Evolutionary conservation across 2,113 vertebrate species (phyloP).

Genomic region (Hippocampus guttulatus): DNA sequence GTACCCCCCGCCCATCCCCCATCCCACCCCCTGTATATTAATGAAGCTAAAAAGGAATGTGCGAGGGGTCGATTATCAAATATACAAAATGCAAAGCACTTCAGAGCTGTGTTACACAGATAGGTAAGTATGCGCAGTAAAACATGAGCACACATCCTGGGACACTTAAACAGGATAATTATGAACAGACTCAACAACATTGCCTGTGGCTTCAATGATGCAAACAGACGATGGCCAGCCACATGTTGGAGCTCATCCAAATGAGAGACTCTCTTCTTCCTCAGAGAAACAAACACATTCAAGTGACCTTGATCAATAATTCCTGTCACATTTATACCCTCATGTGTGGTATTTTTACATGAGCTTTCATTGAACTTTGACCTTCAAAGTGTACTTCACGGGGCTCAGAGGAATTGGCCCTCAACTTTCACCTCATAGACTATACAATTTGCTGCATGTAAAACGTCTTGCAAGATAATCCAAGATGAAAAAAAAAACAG

Average conservation of each 20-base stretch:
- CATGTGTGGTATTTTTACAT: slow-evolving; percentile 1
- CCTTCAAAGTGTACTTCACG: slow-evolving; percentile 10
- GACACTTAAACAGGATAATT: slow-evolving; percentile 61
- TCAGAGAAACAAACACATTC: not conserved
- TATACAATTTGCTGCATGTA: slow-evolving; percentile 33
- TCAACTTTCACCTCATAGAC: slow-evolving; percentile 15
- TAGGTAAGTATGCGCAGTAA: slow-evolving; percentile 61
- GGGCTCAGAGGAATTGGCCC: not conserved
- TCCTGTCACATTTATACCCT: slow-evolving; percentile 2
- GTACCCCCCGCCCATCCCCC: too few relatives aligned
- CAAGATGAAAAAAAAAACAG: slow-evolving; percentile 18
- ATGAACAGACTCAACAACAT: slow-evolving; percentile 58
- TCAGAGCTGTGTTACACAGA: slow-evolving; percentile 58
- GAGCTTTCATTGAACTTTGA: slow-evolving; percentile 14
- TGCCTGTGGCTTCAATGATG: slow-evolving; percentile 43
- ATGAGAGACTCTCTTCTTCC: slow-evolving; percentile 12
- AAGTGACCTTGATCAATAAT: not conserved
- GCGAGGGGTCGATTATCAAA: slow-evolving; percentile 8
- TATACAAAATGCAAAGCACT: slow-evolving; percentile 8
- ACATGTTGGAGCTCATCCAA: slow-evolving; percentile 28
- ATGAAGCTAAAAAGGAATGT: slow-evolving; percentile 5
- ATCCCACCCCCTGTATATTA: not conserved
- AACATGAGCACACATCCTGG: slow-evolving; percentile 65
- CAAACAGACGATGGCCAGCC: slow-evolving; percentile 29
- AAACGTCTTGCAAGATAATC: slow-evolving; percentile 14